Conservation (phyloP, 2,797 vertebrate genomes). For the Xerus rutilus region DNA sequence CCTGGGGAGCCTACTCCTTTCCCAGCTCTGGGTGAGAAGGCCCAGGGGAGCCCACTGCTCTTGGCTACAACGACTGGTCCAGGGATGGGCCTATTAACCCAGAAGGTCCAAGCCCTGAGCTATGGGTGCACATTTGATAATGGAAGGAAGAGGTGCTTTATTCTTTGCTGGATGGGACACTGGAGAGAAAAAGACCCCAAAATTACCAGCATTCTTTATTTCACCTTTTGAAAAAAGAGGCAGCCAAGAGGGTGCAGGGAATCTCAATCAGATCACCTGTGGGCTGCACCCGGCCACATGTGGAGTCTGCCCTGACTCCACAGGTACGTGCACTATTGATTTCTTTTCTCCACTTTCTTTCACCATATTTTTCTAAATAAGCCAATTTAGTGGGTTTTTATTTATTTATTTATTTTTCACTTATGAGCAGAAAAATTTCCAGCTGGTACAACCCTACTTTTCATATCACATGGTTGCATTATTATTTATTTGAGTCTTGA, state of each 20-base stretch:
- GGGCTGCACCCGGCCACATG: neutral
- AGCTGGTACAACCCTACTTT: neutral
- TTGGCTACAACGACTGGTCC: neutral
- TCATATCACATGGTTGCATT: neutral
- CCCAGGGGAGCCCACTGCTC: neutral
- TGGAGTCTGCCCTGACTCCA: neutral
- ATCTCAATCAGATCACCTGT: neutral
- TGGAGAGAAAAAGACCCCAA: neutral
- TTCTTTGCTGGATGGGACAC: neutral
- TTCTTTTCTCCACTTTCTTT: neutral
- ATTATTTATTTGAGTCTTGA: neutral
- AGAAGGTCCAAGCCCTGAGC: neutral
- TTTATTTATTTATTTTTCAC: neutral
- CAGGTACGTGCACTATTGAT: neutral
- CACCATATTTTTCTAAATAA: neutral
- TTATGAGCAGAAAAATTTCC: neutral
- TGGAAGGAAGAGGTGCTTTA: slow-evolving; percentile 19
- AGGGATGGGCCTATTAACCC: neutral
- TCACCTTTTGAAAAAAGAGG: neutral
- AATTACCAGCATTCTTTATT: neutral
- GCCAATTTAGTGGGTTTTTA: neutral
- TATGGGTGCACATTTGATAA: neutral
- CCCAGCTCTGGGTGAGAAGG: neutral
- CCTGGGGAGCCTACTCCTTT: neutral
- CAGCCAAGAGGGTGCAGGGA: neutral